Percentiles rank a stretch among this genome's conserved stretches.
Evolutionary conservation across 2,113 vertebrate species (phyloP).

Genomic region (Platichthys flesus): DNA sequence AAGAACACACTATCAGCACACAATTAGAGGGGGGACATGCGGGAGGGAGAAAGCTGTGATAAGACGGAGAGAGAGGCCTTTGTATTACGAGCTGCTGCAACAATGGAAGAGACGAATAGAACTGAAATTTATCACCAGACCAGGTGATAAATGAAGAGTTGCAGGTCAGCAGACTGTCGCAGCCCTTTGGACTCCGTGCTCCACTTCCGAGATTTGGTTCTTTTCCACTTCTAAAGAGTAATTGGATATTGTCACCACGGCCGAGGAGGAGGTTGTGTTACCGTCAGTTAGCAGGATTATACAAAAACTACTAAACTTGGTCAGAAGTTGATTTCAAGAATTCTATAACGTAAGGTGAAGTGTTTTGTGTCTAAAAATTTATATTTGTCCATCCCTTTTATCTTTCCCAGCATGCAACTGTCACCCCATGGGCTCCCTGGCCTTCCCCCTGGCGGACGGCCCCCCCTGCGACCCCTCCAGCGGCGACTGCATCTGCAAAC

Average conservation of each 20-base stretch:
- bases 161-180: neutral
- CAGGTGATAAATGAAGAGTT: slow-evolving; percentile 25
- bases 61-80: slow-evolving; percentile 62
- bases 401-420: slow-evolving; percentile 88
- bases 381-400: neutral
- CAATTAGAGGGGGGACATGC: slow-evolving; percentile 41
- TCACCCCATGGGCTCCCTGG: slow-evolving; percentile 88
- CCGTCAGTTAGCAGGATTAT: too few relatives aligned
- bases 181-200: slow-evolving; percentile 38
- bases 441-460: slow-evolving; percentile 78
- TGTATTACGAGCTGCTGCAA: slow-evolving; percentile 51
- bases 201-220: neutral
- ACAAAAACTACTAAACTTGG: too few relatives aligned
- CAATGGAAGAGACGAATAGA: slow-evolving; percentile 44
- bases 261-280: neutral
- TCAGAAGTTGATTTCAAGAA: too few relatives aligned
- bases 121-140: neutral
- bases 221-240: neutral
- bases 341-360: too few relatives aligned
- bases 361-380: too few relatives aligned
- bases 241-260: neutral
- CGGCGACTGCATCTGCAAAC: slow-evolving; percentile 94
- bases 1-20: slow-evolving; percentile 63
- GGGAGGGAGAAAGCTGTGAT: slow-evolving; percentile 46
- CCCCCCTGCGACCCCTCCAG: slow-evolving; percentile 88